A percentile compares a stretch with the other conserved stretches of the same genome.
Evolutionary conservation across 2,113 vertebrate genomes (phyloP).

Genomic region (Microcebus tavaratra): DNA sequence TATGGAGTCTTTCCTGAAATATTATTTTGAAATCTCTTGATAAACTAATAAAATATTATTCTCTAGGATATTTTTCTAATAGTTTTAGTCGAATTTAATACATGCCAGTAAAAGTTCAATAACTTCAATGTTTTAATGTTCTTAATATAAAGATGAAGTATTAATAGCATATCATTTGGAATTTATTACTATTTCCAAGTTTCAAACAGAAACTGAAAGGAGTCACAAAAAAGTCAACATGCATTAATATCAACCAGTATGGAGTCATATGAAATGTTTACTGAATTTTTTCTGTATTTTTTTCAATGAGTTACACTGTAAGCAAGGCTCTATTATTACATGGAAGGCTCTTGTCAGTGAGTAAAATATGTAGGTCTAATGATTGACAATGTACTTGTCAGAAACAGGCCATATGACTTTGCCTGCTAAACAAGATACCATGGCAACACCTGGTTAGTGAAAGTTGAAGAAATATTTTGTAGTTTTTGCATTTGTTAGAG

Average conservation of each 20-base stretch:
- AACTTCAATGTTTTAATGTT: neutral
- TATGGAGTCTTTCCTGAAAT: neutral
- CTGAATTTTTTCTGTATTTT: neutral
- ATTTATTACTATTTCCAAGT: neutral
- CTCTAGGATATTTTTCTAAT: neutral
- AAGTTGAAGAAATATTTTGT: slow-evolving; percentile 81
- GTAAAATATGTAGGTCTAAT: slow-evolving; percentile 46
- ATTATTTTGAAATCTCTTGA: neutral
- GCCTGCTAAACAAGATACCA: slow-evolving; percentile 77
- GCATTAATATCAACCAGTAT: neutral
- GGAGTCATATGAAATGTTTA: slow-evolving; percentile 25
- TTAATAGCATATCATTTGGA: neutral
- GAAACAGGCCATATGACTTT: slow-evolving; percentile 66
- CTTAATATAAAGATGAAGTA: slow-evolving; percentile 19
- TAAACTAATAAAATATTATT: neutral
- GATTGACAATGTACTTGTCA: slow-evolving; percentile 76
- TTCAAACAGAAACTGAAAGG: neutral
- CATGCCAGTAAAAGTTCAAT: neutral
- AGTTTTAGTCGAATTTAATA: neutral
- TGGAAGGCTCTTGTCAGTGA: neutral
- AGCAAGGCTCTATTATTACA: neutral
- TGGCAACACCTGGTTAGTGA: slow-evolving; percentile 83
- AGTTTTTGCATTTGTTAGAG: slow-evolving; percentile 82
- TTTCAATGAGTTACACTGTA: neutral
- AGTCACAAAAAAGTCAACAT: neutral